Evolutionary conservation across 2,113 vertebrate species (phyloP).

Genomic region (Anhinga anhinga): DNA sequence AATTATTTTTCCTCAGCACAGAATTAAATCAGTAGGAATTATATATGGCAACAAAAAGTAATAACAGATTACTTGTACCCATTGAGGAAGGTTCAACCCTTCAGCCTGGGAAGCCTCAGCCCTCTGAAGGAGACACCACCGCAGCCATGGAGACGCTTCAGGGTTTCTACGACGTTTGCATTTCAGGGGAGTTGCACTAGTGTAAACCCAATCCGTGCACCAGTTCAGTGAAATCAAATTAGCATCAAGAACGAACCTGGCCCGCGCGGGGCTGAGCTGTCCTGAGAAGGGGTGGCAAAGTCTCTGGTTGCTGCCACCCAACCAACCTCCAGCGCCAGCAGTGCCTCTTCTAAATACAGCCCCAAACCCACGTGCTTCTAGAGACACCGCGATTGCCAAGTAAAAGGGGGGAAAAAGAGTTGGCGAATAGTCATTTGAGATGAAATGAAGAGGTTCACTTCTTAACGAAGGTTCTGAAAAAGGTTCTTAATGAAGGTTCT

Average conservation of each 20-base stretch:
- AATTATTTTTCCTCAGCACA: neutral
- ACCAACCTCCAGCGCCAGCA: neutral
- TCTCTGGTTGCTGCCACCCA: neutral
- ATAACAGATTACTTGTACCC: no score
- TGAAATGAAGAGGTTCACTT: neutral
- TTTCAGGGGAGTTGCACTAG: neutral
- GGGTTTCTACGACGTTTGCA: neutral
- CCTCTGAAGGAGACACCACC: neutral
- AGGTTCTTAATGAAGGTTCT: no score
- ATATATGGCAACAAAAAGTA: accelerated
- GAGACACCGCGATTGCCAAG: neutral
- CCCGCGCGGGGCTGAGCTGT: accelerated
- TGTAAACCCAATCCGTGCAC: neutral
- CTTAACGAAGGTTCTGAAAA: neutral
- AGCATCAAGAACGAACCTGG: neutral
- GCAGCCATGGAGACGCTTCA: neutral
- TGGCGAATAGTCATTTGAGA: neutral
- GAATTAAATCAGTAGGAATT: neutral
- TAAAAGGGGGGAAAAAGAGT: neutral
- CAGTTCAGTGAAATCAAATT: neutral
- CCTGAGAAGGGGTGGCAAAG: neutral
- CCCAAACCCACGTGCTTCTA: neutral
- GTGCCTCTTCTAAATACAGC: neutral
- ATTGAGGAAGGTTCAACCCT: no score
- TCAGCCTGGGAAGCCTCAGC: neutral